Evolutionary conservation across 2,888 invertebrate genomes (phyloP), one percentile per base, ranked within the genome.

Genomic region (Micropterix aruncella): DNA sequence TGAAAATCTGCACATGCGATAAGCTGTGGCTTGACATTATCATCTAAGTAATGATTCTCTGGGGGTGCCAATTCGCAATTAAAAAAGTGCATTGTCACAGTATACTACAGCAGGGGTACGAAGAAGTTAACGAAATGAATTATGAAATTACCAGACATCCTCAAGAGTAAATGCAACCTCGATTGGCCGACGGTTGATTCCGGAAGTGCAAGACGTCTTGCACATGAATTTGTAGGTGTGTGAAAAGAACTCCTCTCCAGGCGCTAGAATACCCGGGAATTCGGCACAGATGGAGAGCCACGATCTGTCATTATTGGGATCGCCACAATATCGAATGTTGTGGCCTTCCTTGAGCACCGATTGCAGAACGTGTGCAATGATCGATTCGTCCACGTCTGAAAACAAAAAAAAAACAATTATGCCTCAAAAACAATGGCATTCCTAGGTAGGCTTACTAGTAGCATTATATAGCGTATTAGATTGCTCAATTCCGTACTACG

Each of bases 121-220:
- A 27, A 27, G 12, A 27, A 27, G 27, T 27, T 27, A 27, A 27
- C 12, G 27, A 27, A 12, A 27, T 27, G 7, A 12, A 27, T 27
- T 7, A 27, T 7, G 27, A 27, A 27, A 27, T 27, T 12, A 27
- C 27, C 5, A 27, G 12, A 7, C 5, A 47, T 65, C 59, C 53
- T 79, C 79, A 4, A 79, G 53, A 0, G 76, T 76, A 50, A 79
- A 77, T 3, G 78, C 59, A 0, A 79, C 60, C 50, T 78, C 74
- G 1, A 80, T 69, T 0, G 77, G 72, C 39, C 79, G 63, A 2
- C 82, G 61, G 56, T 80, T 80, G 62, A 81, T 77, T 0, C 81
- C 80, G 1, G 76, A 72, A 0, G 69, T 66, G 54, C 83, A 83
- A 16, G 77, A 77, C 39, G 77, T 78, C 51, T 79, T 75, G 54